Evolutionary conservation across 2,113 vertebrate genomes (phyloP).

Genomic region (Leptodactylus fuscus): DNA sequence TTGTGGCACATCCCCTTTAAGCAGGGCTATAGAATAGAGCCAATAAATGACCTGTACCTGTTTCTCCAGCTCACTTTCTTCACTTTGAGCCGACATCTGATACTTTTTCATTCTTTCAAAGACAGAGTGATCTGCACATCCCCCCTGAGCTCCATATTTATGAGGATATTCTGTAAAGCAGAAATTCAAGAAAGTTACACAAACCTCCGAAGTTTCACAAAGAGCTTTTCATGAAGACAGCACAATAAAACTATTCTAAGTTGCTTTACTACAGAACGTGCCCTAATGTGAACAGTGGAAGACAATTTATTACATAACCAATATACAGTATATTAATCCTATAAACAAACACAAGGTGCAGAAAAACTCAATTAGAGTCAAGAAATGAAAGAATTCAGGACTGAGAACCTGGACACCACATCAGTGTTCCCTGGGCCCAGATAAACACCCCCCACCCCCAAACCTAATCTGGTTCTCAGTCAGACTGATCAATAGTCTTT

Average conservation of each 20-base stretch:
- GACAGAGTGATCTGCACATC: slow-evolving; percentile 93
- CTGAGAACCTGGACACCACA: too few species aligned
- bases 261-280: background rate
- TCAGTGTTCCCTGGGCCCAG: too few species aligned
- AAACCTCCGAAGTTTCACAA: slow-evolving; percentile 2
- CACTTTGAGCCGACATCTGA: slow-evolving; percentile 82
- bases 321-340: background rate
- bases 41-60: too few species aligned
- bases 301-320: background rate
- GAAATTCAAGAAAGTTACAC: slow-evolving; percentile 55
- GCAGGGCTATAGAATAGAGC: too few species aligned
- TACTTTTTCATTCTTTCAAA: slow-evolving; percentile 95
- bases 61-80: slow-evolving; percentile 72
- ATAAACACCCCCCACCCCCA: too few species aligned
- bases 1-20: too few species aligned
- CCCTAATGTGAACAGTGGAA: background rate
- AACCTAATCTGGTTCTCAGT: too few species aligned
- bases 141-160: slow-evolving; percentile 94
- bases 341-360: background rate
- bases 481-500: too few species aligned
- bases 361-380: too few species aligned
- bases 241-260: background rate
- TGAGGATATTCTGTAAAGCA: slow-evolving; percentile 89
- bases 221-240: background rate
- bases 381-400: too few species aligned